Percentiles rank a stretch among this genome's conserved stretches.
Evolutionary conservation across 2,888 invertebrate species (phyloP).

Genomic region (Graphium colonna): DNA sequence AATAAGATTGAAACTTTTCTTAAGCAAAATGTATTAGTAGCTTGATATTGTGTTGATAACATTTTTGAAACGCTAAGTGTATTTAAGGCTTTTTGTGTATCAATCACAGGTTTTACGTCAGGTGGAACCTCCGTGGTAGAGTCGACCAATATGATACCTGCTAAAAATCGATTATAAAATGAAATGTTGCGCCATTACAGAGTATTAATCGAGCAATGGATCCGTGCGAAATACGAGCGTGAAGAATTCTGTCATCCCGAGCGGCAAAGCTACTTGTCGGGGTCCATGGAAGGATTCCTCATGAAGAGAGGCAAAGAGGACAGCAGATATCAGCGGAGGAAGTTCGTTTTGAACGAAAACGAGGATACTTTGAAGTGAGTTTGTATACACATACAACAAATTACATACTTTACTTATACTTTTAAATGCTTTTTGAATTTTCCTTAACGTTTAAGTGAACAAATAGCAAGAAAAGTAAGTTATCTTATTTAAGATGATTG

Average conservation of each 20-base stretch:
- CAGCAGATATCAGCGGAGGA: slow-evolving; percentile 89
- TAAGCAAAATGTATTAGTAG: no score
- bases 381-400: slow-evolving; percentile 17
- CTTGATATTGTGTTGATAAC: no score
- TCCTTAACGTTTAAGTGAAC: no score
- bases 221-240: slow-evolving; percentile 93
- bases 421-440: no score
- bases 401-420: no score
- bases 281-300: slow-evolving; percentile 90
- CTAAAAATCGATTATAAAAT: background rate
- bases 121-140: no score
- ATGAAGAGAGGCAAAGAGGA: slow-evolving; percentile 95
- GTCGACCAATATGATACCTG: no score
- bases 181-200: slow-evolving; percentile 68
- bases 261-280: slow-evolving; percentile 88
- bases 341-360: slow-evolving; percentile 89
- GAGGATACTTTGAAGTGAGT: slow-evolving; percentile 88
- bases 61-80: no score
- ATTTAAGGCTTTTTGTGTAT: no score
- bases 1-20: no score
- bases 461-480: no score
- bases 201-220: slow-evolving; percentile 94
- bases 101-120: no score
- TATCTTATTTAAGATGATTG: background rate
- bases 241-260: slow-evolving; percentile 92